These are phyloP conservation scores for Coecobrya sp. DNA, from an alignment of 2,888 invertebrate species.

Conservation along the genomic window DNA sequence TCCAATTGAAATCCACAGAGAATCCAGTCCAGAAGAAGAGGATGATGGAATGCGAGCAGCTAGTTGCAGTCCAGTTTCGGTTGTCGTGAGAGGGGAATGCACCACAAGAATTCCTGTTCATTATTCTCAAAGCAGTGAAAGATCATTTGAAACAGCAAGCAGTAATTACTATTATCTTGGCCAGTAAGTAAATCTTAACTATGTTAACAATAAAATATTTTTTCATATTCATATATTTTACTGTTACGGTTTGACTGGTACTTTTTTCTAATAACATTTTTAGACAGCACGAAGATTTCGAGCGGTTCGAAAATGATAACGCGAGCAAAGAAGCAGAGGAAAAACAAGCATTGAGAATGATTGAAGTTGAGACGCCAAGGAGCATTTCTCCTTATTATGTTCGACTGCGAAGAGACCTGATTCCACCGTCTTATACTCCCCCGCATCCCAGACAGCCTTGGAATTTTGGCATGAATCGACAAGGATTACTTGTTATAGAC, in stretches of 20 bases:
- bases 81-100: slow-evolving; percentile 50
- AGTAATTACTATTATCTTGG: slow-evolving; percentile 77
- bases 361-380: slow-evolving; percentile 60
- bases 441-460: slow-evolving; percentile 74
- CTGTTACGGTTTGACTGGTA: too few relatives aligned
- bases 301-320: slow-evolving; percentile 7
- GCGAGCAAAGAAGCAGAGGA: background rate
- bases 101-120: slow-evolving; percentile 15
- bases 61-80: slow-evolving; percentile 54
- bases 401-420: slow-evolving; percentile 81
- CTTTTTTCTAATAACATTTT: too few relatives aligned
- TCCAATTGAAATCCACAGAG: slow-evolving; percentile 55
- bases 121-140: slow-evolving; percentile 54
- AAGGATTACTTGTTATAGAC: slow-evolving; percentile 85
- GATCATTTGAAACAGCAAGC: slow-evolving; percentile 63
- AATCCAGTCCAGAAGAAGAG: slow-evolving; percentile 34
- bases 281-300: slow-evolving; percentile 56
- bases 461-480: slow-evolving; percentile 84
- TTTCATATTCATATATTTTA: background rate
- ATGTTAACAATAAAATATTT: background rate
- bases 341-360: background rate
- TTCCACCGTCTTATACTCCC: slow-evolving; percentile 72
- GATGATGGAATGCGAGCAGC: slow-evolving; percentile 11
- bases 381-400: slow-evolving; percentile 84
- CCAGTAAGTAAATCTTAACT: slow-evolving; percentile 67